phyloP scores from a whole-genome alignment of 2,797 vertebrate genomes.

The Octomys mimax region DNA sequence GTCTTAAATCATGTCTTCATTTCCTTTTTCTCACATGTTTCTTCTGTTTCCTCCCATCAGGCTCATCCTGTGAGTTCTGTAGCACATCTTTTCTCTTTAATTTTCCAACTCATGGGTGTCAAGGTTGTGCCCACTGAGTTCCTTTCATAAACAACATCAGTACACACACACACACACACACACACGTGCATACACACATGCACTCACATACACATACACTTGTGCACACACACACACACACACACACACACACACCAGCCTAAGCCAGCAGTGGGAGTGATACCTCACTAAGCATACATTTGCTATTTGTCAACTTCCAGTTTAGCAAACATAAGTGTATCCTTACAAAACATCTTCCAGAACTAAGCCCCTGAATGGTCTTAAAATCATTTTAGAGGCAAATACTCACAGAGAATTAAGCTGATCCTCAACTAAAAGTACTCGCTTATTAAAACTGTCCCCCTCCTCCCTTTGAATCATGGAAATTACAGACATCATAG shows the following conservation, averaged over 20 bases:
- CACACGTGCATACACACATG: neutral
- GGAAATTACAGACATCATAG: neutral
- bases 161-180: neutral
- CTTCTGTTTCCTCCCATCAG: neutral
- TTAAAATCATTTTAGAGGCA: neutral
- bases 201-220: too few relatives aligned
- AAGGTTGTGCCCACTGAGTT: neutral
- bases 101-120: neutral
- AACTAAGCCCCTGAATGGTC: neutral
- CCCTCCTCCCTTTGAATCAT: neutral
- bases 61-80: neutral
- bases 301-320: neutral
- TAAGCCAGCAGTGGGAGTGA: too few relatives aligned
- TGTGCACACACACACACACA: neutral
- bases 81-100: neutral
- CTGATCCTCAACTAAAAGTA: neutral
- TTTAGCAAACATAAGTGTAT: neutral
- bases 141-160: neutral
- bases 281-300: neutral
- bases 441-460: neutral
- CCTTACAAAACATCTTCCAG: neutral
- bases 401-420: neutral
- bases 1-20: neutral
- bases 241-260: neutral
- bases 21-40: neutral